Percentiles rank a stretch among this genome's conserved stretches.
phyloP scores from a whole-genome alignment of 1,140 invertebrate genomes.

The Rhyacophila brunnea region DNA sequence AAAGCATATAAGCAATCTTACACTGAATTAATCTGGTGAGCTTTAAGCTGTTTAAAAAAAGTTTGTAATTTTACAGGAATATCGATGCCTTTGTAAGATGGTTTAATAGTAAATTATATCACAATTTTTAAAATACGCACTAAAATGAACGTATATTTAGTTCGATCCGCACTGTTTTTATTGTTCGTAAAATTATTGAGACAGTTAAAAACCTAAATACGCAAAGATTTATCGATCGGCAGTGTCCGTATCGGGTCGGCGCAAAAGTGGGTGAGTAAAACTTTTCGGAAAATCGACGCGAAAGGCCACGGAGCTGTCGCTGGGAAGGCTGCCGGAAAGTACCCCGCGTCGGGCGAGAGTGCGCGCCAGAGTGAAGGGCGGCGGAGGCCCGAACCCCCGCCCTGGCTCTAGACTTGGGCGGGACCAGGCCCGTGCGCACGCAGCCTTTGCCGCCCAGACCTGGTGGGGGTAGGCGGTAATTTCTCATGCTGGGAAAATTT shows the following conservation, averaged over 20 bases:
- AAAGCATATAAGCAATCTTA: too few relatives aligned
- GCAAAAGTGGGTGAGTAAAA: slow-evolving; percentile 31
- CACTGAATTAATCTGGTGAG: too few relatives aligned
- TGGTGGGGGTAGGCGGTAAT: slow-evolving; percentile 1
- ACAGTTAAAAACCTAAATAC: not conserved
- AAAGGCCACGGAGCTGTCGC: slow-evolving; percentile 38
- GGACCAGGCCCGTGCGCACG: slow-evolving; percentile 15
- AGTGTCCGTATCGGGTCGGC: slow-evolving; percentile 39
- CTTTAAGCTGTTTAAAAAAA: too few relatives aligned
- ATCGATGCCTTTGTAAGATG: too few relatives aligned
- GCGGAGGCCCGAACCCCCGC: not conserved
- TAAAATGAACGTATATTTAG: too few relatives aligned
- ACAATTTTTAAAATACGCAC: too few relatives aligned
- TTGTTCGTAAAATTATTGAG: too few relatives aligned
- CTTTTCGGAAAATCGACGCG: slow-evolving; percentile 14
- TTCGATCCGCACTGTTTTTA: too few relatives aligned
- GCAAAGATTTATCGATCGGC: slow-evolving; percentile 21
- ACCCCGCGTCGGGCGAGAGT: slow-evolving; percentile 30
- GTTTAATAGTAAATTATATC: too few relatives aligned
- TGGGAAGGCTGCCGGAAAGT: slow-evolving; percentile 39
- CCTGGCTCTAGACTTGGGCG: slow-evolving; percentile 23
- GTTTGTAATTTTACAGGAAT: too few relatives aligned
- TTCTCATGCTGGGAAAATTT: slow-evolving; percentile 8
- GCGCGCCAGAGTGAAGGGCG: slow-evolving; percentile 35
- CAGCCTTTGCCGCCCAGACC: slow-evolving; percentile 9